Conservation (phyloP, 2,113 vertebrate species). For the Leucosticte australis region DNA sequence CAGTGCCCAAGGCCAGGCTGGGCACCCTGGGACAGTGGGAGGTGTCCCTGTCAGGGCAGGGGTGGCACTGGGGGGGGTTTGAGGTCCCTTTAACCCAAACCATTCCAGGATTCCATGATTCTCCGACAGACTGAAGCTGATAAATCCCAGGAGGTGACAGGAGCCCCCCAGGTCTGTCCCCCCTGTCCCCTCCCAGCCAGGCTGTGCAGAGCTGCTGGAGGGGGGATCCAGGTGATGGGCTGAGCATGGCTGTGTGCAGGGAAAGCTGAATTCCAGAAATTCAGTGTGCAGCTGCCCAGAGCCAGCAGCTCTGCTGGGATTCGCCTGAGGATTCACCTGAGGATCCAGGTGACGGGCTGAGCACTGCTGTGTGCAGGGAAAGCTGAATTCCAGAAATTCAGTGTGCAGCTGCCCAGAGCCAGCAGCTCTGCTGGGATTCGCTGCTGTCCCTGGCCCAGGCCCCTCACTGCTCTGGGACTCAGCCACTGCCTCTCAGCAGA, state of each 20-base stretch:
- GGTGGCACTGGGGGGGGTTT: rapidly evolving
- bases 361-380: background rate
- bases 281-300: background rate
- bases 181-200: background rate
- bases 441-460: background rate
- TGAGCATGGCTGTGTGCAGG: background rate
- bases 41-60: background rate
- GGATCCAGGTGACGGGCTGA: background rate
- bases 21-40: background rate
- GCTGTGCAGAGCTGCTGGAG: background rate
- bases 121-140: rapidly evolving
- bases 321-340: background rate
- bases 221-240: background rate
- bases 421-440: background rate
- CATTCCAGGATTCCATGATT: background rate
- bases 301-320: background rate
- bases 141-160: background rate
- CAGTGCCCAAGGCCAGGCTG: background rate
- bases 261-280: background rate
- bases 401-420: background rate
- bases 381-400: background rate
- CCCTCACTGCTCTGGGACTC: background rate
- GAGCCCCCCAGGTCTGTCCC: background rate
- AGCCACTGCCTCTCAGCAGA: background rate
- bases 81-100: rapidly evolving